These are phyloP conservation scores for Eilema caniola DNA, from an alignment of 2,888 invertebrate species.

Conservation along the genomic window DNA sequence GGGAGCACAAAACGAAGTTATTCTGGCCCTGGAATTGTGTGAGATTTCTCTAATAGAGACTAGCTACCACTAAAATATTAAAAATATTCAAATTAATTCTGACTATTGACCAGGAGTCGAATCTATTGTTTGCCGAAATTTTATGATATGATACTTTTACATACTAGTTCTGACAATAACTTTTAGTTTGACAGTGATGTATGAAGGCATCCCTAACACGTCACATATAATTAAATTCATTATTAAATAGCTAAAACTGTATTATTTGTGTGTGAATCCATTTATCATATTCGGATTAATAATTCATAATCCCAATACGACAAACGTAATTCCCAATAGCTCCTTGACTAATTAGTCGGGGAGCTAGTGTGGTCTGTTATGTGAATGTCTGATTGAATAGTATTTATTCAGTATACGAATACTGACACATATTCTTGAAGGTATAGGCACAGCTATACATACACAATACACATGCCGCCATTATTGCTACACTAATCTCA, in stretches of 20 bases:
- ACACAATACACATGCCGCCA: too few species aligned
- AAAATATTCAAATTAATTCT: background rate
- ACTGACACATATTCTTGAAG: too few species aligned
- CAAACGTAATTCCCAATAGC: background rate
- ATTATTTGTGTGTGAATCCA: background rate
- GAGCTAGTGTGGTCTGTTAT: background rate
- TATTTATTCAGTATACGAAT: background rate
- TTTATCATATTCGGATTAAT: background rate
- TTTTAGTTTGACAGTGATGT: background rate
- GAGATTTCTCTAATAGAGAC: too few species aligned
- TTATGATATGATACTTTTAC: background rate
- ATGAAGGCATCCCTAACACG: background rate
- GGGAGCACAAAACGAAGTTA: too few species aligned
- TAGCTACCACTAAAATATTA: too few species aligned
- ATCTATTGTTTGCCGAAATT: background rate
- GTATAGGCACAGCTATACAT: too few species aligned
- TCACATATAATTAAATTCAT: conserved; percentile 2
- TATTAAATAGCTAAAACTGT: background rate
- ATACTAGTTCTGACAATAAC: conserved; percentile 5
- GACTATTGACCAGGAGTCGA: background rate
- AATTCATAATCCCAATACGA: background rate
- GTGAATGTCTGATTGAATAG: background rate
- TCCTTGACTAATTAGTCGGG: background rate
- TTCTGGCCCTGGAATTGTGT: too few species aligned
- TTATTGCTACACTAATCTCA: too few species aligned